phyloP scores from a whole-genome alignment of 2,888 invertebrate genomes.

The Tachina lurida region DNA sequence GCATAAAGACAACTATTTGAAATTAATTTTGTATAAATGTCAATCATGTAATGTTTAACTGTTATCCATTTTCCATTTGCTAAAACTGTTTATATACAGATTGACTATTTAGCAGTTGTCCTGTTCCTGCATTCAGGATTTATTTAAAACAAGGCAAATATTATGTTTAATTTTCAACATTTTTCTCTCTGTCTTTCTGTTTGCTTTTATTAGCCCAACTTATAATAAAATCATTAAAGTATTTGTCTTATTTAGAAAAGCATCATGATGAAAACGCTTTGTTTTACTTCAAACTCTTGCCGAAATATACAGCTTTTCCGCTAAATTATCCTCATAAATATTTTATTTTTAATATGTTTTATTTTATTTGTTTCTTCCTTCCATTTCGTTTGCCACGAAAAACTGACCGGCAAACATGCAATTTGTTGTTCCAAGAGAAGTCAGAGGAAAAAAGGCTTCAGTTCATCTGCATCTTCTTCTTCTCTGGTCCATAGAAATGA shows the following conservation, averaged over 20 bases:
- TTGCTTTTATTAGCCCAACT: not conserved
- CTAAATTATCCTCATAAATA: conserved; percentile 59
- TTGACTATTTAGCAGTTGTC: not conserved
- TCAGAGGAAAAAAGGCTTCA: not conserved
- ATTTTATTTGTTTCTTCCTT: conserved; percentile 6
- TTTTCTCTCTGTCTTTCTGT: not conserved
- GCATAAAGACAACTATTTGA: conserved; percentile 28
- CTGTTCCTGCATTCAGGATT: not conserved
- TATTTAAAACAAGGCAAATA: not conserved
- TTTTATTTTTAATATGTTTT: conserved; percentile 41
- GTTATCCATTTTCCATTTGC: not conserved
- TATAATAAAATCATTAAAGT: conserved; percentile 11
- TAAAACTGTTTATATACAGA: not conserved
- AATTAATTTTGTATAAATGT: conserved; percentile 34
- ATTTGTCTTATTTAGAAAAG: not conserved
- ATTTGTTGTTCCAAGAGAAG: conserved; percentile 19
- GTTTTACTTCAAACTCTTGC: conserved; percentile 12
- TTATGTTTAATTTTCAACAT: conserved; percentile 9
- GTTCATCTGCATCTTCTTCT: conserved; percentile 4
- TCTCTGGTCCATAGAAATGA: conserved; percentile 24
- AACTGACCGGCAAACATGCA: conserved; percentile 48
- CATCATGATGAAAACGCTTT: not conserved
- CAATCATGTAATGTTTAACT: not conserved
- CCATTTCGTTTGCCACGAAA: not conserved
- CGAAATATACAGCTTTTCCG: conserved; percentile 63